Conservation (phyloP, 2,113 vertebrate genomes). For the Zosterops lateralis region DNA sequence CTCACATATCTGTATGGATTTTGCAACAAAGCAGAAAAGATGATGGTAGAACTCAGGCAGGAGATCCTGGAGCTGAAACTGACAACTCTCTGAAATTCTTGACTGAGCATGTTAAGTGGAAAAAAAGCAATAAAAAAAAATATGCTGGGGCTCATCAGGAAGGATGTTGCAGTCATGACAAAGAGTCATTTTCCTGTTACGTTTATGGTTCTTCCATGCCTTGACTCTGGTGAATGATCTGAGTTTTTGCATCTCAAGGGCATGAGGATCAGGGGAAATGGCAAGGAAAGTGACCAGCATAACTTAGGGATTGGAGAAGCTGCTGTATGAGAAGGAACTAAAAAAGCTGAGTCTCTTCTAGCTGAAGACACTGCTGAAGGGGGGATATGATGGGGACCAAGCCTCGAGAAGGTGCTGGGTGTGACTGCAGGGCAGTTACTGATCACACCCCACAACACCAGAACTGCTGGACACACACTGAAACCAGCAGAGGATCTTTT, state of each 20-base stretch:
- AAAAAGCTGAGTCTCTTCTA: not conserved
- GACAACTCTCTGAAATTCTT: not conserved
- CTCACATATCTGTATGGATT: not conserved
- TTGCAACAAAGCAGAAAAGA: not conserved
- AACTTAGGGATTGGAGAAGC: not conserved
- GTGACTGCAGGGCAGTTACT: not conserved
- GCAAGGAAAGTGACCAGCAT: not conserved
- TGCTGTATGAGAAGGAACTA: not conserved
- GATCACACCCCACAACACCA: not conserved
- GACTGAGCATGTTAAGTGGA: not conserved
- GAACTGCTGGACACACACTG: rapidly evolving
- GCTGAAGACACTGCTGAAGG: not conserved
- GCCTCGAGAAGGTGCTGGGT: not conserved
- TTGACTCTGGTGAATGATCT: not conserved
- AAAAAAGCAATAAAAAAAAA: not conserved
- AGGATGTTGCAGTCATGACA: not conserved
- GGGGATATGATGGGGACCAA: not conserved
- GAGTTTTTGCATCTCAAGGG: not conserved
- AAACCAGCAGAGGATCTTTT: not conserved
- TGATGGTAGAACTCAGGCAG: not conserved
- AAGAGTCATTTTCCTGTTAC: not conserved
- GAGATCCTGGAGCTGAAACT: not conserved
- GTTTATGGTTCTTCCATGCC: not conserved
- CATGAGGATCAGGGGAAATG: not conserved
- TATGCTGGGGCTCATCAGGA: not conserved